Conservation (phyloP, 2,113 vertebrate species). For the Microtus montanus region DNA sequence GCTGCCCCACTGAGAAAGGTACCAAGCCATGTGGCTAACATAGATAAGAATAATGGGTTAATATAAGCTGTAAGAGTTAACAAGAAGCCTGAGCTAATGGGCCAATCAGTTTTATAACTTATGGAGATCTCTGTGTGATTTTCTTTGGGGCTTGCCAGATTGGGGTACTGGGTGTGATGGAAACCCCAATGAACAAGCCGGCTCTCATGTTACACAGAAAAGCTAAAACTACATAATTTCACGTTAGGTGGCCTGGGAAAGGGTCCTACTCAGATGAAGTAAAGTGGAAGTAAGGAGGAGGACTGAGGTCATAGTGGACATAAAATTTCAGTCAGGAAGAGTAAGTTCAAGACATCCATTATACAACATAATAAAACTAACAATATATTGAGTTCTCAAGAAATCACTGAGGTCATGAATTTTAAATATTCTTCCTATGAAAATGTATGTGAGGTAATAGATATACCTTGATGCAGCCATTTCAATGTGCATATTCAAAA, state of each 20-base stretch:
- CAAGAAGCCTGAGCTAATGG: no score
- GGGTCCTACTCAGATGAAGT: rapidly evolving
- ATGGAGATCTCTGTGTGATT: background rate
- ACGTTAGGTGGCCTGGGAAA: background rate
- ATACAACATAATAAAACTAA: no score
- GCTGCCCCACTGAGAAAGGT: no score
- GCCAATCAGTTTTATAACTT: no score
- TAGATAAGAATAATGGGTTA: no score
- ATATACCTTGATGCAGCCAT: background rate
- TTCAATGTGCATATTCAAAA: background rate
- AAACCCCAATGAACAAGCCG: no score
- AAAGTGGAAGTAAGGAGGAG: rapidly evolving
- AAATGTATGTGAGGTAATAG: background rate
- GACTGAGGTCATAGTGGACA: background rate
- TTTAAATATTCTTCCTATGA: background rate
- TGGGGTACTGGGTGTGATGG: no score
- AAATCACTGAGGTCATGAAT: background rate
- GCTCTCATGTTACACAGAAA: no score
- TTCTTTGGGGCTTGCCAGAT: background rate
- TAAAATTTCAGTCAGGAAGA: background rate
- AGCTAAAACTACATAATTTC: background rate
- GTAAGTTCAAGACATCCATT: background rate
- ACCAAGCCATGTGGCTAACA: no score
- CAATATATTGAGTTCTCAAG: background rate
- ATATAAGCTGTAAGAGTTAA: no score